phyloP scores from a whole-genome alignment of 2,888 invertebrate genomes.

The Arenicola marina region DNA sequence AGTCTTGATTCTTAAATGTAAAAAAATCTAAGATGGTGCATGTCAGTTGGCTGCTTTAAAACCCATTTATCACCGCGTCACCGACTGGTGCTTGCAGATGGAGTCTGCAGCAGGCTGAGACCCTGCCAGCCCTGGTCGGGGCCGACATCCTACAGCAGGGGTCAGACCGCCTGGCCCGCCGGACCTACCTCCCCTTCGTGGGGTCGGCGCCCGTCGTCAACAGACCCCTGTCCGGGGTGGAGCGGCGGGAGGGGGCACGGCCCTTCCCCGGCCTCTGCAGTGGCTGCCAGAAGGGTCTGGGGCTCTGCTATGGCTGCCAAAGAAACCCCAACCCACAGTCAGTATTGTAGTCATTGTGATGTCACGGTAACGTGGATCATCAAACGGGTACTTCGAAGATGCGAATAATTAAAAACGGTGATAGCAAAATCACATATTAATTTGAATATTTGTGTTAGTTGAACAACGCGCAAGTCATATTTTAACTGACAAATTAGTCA shows the following conservation, averaged over 20 bases:
- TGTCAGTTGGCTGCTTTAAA: too few relatives aligned
- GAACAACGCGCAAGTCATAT: too few relatives aligned
- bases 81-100: neutral
- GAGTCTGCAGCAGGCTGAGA: conserved; percentile 4
- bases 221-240: neutral
- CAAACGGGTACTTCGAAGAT: too few relatives aligned
- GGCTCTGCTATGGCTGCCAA: neutral
- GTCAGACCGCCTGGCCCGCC: neutral
- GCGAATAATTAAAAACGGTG: too few relatives aligned
- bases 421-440: too few relatives aligned
- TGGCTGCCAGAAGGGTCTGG: neutral
- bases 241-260: neutral
- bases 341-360: too few relatives aligned
- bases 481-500: too few relatives aligned
- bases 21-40: too few relatives aligned
- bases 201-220: neutral
- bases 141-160: neutral
- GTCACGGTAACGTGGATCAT: too few relatives aligned
- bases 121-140: neutral
- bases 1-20: too few relatives aligned
- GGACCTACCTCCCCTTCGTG: conserved; percentile 1
- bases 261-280: neutral
- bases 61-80: too few relatives aligned
- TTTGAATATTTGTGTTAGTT: too few relatives aligned
- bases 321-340: neutral